Evolutionary conservation across 2,113 vertebrate genomes (phyloP).

Genomic region (Odontesthes bonariensis): DNA sequence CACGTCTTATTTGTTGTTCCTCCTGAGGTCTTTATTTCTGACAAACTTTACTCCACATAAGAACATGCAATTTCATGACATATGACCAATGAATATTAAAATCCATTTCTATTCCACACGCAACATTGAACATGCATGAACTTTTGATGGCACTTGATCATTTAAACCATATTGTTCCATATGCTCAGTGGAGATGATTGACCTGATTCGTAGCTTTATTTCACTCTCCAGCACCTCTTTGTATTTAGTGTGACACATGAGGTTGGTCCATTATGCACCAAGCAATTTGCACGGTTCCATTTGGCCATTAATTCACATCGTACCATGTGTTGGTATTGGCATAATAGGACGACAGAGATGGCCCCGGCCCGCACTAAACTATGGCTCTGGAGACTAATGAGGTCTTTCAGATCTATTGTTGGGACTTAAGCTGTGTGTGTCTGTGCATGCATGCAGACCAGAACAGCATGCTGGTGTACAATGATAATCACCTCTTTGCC

Average conservation of each 20-base stretch:
- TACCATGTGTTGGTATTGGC: slow-evolving; percentile 65
- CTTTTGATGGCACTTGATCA: slow-evolving; percentile 25
- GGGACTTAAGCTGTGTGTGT: slow-evolving; percentile 57
- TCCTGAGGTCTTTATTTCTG: slow-evolving; percentile 7
- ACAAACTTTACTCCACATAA: background rate
- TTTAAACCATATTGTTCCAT: slow-evolving; percentile 29
- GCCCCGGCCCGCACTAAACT: slow-evolving; percentile 55
- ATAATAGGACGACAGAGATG: slow-evolving; percentile 52
- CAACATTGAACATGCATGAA: slow-evolving; percentile 9
- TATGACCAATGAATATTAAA: background rate
- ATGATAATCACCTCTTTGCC: slow-evolving; percentile 62
- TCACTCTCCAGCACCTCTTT: slow-evolving; percentile 32
- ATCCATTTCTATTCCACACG: too few species aligned
- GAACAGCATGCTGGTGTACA: slow-evolving; percentile 42
- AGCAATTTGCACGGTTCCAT: slow-evolving; percentile 66
- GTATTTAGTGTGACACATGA: slow-evolving; percentile 55
- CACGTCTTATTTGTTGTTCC: slow-evolving; percentile 11
- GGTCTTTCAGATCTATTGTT: slow-evolving; percentile 75
- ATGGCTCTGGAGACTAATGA: slow-evolving; percentile 74
- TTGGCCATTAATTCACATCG: slow-evolving; percentile 60
- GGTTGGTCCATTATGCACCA: slow-evolving; percentile 62
- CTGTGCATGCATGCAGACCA: slow-evolving; percentile 28
- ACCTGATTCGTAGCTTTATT: slow-evolving; percentile 40
- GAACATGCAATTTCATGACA: background rate
- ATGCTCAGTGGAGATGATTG: slow-evolving; percentile 1